Conservation (phyloP, 2,113 vertebrate genomes). For the Tiliqua scincoides region DNA sequence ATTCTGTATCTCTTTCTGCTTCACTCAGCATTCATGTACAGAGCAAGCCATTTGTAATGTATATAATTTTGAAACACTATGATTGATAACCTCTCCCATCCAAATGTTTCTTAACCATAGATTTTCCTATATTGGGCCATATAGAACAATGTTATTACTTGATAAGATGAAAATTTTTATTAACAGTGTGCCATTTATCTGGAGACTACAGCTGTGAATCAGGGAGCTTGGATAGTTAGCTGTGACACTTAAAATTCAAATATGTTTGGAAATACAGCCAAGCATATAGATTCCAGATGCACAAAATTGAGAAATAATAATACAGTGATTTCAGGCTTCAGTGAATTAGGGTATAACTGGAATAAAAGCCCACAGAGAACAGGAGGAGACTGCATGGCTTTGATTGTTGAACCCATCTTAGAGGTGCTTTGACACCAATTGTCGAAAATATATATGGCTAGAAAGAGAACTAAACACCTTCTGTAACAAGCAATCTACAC, state of each 20-base stretch:
- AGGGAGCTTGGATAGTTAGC: conserved; percentile 49
- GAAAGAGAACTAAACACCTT: neutral
- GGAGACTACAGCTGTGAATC: conserved; percentile 13
- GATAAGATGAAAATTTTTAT: conserved; percentile 20
- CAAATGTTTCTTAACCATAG: conserved; percentile 10
- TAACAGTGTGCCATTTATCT: conserved; percentile 32
- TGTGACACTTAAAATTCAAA: conserved; percentile 53
- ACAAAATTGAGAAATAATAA: conserved; percentile 65
- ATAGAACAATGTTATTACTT: conserved; percentile 34
- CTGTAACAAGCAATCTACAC: neutral
- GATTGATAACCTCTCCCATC: neutral
- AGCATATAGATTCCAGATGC: conserved; percentile 63
- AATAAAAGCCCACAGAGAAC: conserved; percentile 49
- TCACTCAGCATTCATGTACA: neutral
- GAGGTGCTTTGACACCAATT: neutral
- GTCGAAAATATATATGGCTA: rapidly evolving
- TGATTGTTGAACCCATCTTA: conserved; percentile 10
- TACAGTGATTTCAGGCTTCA: conserved; percentile 69
- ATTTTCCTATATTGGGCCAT: neutral
- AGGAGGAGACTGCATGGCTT: neutral
- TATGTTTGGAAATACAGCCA: conserved; percentile 59
- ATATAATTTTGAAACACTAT: neutral
- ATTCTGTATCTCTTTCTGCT: neutral
- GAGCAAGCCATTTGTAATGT: neutral
- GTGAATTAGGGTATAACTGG: conserved; percentile 40